Base-by-base conservation (phyloP, 2,797 vertebrate genomes). In the Takifugu ocellatus region DNA sequence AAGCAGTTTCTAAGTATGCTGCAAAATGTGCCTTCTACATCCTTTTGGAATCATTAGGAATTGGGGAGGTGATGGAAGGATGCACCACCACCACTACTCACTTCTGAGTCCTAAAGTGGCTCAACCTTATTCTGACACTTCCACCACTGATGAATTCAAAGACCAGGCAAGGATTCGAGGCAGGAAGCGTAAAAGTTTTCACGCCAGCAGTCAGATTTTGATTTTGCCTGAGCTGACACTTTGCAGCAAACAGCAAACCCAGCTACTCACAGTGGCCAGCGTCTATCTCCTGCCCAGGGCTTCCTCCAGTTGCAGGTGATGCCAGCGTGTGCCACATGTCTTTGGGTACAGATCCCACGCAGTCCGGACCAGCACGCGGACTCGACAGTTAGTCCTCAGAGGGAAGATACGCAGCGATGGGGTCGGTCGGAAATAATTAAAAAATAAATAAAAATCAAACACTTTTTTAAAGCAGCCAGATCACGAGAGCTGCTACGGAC, bases 321-420 rank as follows among this genome's bases (percentile, higher is more conserved):
- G 72, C 62, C 51, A 68, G 44, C 0, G 88, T 76, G 59, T 87
- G 77, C 90, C 89, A 91, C 87, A 91, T 90, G 81, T 61, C 73
- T 72, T 59, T 4, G 2, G 65, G 64, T 26, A 69, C 58, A 26
- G 0, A 48, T 1, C 63, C 74, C 72, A 67, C 61, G 63, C 59
- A 26, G 56, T 68, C 51, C 15, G 54, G 51, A 74, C 17, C 27
- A 9, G 56, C 49, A 63, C 55, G 68, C 59, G 52, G 46, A 64
- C 48, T 49, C 17, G 14, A 49, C 44, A 25, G 52, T 51, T 54
- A 63, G 48, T 63, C 3, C 14, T 25, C 51, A 55, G 63, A 55
- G 63, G 67, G 61, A 61, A 25, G 7, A 49, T 24, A 26, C 42
- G 57, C 67, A 59, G 43, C 44, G 46, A 71, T 2, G 26, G 14